Evolutionary conservation across 1,140 invertebrate genomes (phyloP).

Genomic region (Drosophila parabipectinata): DNA sequence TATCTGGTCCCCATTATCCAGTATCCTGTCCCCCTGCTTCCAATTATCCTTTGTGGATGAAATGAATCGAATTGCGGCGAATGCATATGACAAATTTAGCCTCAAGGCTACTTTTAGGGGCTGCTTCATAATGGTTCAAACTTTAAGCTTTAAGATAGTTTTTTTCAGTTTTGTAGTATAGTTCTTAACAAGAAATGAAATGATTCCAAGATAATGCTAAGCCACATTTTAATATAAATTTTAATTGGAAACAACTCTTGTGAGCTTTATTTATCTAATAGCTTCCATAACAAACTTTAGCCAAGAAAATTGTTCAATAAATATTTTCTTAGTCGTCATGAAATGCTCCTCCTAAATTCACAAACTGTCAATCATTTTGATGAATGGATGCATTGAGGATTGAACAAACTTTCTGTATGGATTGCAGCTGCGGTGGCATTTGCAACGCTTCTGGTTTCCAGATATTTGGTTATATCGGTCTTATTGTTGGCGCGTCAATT

Average conservation of each 20-base stretch:
- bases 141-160: no score
- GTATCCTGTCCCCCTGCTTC: constrained; percentile 6
- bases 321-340: neutral
- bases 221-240: neutral
- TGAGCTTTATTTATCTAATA: no score
- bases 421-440: constrained; percentile 26
- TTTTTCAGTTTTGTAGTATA: neutral
- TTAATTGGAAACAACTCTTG: neutral
- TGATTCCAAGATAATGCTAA: neutral
- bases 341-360: neutral
- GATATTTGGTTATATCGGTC: constrained; percentile 22
- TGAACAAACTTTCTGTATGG: constrained; percentile 13
- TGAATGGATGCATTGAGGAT: constrained; percentile 10
- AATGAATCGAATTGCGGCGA: constrained; percentile 18
- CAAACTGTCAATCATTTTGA: constrained; percentile 18
- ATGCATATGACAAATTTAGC: constrained; percentile 57
- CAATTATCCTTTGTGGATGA: constrained; percentile 22
- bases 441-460: constrained; percentile 2
- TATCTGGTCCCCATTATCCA: neutral
- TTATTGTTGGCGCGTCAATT: constrained; percentile 46
- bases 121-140: constrained; percentile 14
- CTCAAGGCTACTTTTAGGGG: constrained; percentile 20
- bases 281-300: no score
- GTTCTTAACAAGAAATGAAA: neutral
- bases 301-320: neutral